Evolutionary conservation across 2,113 vertebrate species (phyloP).

Genomic region (Epinephelus moara): DNA sequence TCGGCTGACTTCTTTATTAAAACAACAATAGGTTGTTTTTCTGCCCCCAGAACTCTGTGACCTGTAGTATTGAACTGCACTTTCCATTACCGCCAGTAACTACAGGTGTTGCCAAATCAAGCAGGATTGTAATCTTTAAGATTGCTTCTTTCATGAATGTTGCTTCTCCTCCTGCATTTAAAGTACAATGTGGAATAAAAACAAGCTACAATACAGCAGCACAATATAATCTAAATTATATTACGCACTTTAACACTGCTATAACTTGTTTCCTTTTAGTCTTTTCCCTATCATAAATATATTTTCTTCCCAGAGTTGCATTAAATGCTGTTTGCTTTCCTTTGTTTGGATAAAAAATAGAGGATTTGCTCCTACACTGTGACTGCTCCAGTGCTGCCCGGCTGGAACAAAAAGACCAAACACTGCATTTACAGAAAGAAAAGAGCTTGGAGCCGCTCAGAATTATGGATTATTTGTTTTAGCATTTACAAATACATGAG

Average conservation of each 20-base stretch:
- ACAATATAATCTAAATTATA: not conserved
- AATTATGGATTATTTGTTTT: not conserved
- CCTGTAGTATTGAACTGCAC: too few species aligned
- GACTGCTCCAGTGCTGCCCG: not conserved
- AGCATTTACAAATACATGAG: constrained; percentile 9
- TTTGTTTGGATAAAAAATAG: constrained; percentile 16
- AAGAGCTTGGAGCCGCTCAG: constrained; percentile 5
- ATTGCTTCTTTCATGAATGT: constrained; percentile 7
- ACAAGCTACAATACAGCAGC: not conserved
- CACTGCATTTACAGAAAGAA: constrained; percentile 8
- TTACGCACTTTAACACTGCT: not conserved
- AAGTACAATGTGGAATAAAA: constrained; percentile 1
- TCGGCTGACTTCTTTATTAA: too few species aligned
- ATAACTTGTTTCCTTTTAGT: constrained; percentile 1
- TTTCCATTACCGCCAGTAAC: too few species aligned
- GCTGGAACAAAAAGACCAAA: constrained; percentile 27
- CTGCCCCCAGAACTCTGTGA: too few species aligned
- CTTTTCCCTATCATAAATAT: not conserved
- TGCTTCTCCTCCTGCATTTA: not conserved
- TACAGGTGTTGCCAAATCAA: too few species aligned
- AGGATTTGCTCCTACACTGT: constrained; percentile 26
- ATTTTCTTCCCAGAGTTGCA: not conserved
- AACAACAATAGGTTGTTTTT: too few species aligned
- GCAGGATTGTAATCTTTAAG: too few species aligned
- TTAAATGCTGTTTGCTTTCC: constrained; percentile 3